A percentile compares a stretch with the other conserved stretches of the same genome.
phyloP scores from a whole-genome alignment of 2,113 vertebrate genomes.

The Drymodes brunneopygia region DNA sequence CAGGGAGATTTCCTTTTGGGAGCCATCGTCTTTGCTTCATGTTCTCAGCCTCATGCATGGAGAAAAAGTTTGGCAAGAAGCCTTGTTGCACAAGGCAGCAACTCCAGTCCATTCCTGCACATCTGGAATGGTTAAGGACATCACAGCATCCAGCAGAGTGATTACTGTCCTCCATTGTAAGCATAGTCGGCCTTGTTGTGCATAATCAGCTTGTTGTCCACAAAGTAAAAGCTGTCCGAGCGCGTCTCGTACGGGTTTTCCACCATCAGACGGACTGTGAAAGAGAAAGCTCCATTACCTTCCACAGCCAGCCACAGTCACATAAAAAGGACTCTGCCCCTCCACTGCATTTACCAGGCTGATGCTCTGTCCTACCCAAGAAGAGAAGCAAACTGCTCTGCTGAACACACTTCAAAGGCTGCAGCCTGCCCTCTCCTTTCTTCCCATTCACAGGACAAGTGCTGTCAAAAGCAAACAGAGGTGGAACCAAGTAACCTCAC shows the following conservation, averaged over 20 bases:
- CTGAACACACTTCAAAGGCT: background rate
- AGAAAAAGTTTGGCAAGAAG: slow-evolving; percentile 9
- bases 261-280: slow-evolving; percentile 93
- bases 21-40: background rate
- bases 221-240: slow-evolving; percentile 99
- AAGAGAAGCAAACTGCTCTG: background rate
- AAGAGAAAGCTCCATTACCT: slow-evolving; percentile 38
- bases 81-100: background rate
- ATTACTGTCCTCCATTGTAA: slow-evolving; percentile 93
- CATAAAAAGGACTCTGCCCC: background rate
- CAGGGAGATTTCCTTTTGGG: slow-evolving; percentile 11
- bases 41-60: background rate
- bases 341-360: background rate
- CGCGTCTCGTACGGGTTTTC: slow-evolving; percentile 93
- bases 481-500: background rate
- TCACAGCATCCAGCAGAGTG: background rate
- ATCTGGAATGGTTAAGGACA: background rate
- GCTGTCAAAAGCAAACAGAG: background rate
- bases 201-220: slow-evolving; percentile 99
- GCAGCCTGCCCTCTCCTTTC: background rate
- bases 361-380: background rate
- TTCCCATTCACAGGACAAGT: background rate
- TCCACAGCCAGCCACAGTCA: background rate
- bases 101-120: background rate
- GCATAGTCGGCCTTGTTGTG: slow-evolving; percentile 99